A percentile compares a stretch with the other conserved stretches of the same genome.
phyloP scores from a whole-genome alignment of 1,140 invertebrate species.

The Lordiphosa stackelbergi region DNA sequence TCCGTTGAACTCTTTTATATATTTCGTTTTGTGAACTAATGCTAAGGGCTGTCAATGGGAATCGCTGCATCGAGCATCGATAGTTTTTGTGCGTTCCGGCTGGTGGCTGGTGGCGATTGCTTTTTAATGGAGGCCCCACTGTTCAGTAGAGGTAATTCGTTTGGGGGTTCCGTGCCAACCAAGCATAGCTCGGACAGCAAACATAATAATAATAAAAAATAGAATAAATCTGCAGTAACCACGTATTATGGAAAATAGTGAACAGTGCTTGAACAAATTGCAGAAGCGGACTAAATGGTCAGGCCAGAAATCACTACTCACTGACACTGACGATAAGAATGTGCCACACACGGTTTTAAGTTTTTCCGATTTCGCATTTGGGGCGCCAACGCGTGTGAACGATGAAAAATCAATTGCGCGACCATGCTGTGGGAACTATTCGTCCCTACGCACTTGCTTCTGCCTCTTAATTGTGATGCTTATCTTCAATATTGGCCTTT shows the following conservation, averaged over 20 bases:
- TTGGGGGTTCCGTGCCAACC: constrained; percentile 2
- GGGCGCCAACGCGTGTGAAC: not conserved
- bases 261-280: constrained; percentile 5
- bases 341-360: not conserved
- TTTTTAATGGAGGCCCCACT: too few relatives aligned
- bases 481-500: not conserved
- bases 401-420: constrained; percentile 1
- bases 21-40: too few relatives aligned
- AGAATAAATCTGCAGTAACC: not conserved
- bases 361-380: not conserved
- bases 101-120: too few relatives aligned
- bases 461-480: not conserved
- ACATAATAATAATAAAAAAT: too few relatives aligned
- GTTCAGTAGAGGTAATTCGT: not conserved
- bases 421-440: not conserved
- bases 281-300: constrained; percentile 5
- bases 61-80: too few relatives aligned
- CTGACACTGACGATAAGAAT: not conserved
- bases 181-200: not conserved
- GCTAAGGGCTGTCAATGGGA: too few relatives aligned
- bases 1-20: too few relatives aligned
- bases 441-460: not conserved
- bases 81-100: too few relatives aligned
- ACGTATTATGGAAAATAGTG: constrained; percentile 15
- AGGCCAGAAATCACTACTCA: not conserved